These are phyloP conservation scores for Antigone vipio DNA, from an alignment of 2,113 vertebrate species.

Conservation along the genomic window DNA sequence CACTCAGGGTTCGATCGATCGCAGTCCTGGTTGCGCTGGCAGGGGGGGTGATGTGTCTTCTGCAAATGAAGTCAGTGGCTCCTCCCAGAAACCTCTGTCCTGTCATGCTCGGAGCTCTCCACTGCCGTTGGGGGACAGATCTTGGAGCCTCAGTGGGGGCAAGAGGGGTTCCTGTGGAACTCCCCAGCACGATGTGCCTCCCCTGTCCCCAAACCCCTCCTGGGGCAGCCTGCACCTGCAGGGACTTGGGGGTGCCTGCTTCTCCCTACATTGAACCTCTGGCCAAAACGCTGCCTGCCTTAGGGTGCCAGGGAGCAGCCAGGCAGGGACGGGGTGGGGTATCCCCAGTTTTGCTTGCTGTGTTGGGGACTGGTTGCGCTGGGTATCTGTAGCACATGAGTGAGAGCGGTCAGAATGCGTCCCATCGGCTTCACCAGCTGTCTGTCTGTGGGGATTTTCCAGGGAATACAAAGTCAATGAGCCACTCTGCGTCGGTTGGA, in stretches of 20 bases:
- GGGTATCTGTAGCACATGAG: accelerated
- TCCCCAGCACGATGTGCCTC: not conserved
- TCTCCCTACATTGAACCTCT: not conserved
- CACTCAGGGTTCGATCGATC: not conserved
- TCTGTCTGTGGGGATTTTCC: not conserved
- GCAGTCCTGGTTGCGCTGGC: not conserved
- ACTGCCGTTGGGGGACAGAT: accelerated
- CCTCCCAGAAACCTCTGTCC: not conserved
- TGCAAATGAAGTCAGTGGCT: not conserved
- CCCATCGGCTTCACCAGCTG: accelerated
- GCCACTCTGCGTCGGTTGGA: not conserved
- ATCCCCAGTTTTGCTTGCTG: accelerated
- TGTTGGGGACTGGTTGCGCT: accelerated
- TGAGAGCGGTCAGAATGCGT: not conserved
- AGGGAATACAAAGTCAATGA: not conserved
- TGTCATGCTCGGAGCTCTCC: accelerated
- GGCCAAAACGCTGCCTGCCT: accelerated
- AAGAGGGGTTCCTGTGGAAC: not conserved
- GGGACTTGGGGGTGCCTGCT: not conserved
- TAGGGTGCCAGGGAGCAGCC: not conserved
- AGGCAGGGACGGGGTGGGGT: not conserved
- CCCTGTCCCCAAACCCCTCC: not conserved
- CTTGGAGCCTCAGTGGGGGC: not conserved
- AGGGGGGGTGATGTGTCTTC: not conserved
- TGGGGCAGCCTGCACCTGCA: not conserved